Evolutionary conservation across 2,888 invertebrate species (phyloP).

Genomic region (Temnothorax ravouxi): DNA sequence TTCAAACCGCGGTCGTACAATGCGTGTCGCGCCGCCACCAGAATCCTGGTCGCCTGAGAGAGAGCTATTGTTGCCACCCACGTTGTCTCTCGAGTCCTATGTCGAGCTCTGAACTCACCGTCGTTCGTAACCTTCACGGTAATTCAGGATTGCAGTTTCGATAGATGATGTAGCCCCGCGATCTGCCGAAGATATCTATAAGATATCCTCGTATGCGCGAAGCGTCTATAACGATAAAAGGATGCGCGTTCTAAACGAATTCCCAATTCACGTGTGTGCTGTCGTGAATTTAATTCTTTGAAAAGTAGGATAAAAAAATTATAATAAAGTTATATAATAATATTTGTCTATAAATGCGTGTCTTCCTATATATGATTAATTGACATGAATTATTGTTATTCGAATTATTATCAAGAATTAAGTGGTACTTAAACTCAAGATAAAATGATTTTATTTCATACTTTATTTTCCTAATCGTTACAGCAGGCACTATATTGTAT

Average conservation of each 20-base stretch:
- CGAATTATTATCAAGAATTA: background rate
- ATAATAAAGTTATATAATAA: background rate
- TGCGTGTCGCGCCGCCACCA: constrained; percentile 81
- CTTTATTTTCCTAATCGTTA: background rate
- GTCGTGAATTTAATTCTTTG: background rate
- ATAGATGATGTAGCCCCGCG: constrained; percentile 42
- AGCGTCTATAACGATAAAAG: constrained; percentile 8
- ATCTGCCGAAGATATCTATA: constrained; percentile 24
- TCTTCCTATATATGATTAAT: background rate
- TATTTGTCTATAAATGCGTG: background rate
- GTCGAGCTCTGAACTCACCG: constrained; percentile 6
- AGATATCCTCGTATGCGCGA: constrained; percentile 11
- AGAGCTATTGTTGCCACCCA: constrained; percentile 85
- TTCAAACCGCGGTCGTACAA: constrained; percentile 81
- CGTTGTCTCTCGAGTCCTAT: constrained; percentile 76
- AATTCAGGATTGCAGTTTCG: constrained; percentile 42
- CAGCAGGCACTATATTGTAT: background rate
- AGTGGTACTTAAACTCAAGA: background rate
- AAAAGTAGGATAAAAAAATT: background rate
- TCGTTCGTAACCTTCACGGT: constrained; percentile 36
- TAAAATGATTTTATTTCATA: background rate
- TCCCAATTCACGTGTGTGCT: constrained; percentile 13
- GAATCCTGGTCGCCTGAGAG: constrained; percentile 79
- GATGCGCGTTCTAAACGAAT: background rate
- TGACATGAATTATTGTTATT: background rate